Percentiles rank a stretch among this genome's conserved stretches.
Conservation (phyloP, 2,797 vertebrate genomes). For the Microctenopoma stevenorrisi region DNA sequence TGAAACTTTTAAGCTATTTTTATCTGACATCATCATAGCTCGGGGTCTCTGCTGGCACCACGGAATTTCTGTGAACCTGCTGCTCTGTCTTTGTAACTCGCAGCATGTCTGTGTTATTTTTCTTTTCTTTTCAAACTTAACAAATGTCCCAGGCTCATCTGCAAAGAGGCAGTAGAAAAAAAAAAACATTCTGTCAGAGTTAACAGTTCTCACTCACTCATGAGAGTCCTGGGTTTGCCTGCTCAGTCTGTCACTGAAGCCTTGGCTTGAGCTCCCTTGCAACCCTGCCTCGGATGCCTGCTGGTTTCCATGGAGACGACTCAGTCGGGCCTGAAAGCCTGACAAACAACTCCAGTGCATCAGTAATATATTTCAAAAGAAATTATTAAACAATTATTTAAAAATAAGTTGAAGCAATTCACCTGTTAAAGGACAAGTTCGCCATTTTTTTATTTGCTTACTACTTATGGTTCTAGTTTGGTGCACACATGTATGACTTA, state of each 20-base stretch:
- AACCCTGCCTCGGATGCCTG: conserved; percentile 59
- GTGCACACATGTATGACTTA: neutral
- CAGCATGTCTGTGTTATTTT: too few relatives aligned
- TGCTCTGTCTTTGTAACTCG: too few relatives aligned
- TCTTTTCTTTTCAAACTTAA: too few relatives aligned
- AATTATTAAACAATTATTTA: neutral
- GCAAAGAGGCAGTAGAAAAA: neutral
- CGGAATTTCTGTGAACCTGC: too few relatives aligned
- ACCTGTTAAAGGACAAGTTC: neutral
- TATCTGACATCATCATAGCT: too few relatives aligned
- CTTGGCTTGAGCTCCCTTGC: conserved; percentile 84
- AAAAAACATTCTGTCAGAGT: neutral
- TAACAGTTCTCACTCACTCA: conserved; percentile 83
- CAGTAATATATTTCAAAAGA: neutral
- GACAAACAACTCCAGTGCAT: conserved; percentile 6
- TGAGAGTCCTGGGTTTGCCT: conserved; percentile 90
- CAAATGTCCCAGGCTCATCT: too few relatives aligned
- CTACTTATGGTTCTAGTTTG: neutral
- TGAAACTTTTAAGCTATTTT: too few relatives aligned
- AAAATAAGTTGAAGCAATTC: neutral
- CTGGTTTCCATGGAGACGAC: conserved; percentile 87
- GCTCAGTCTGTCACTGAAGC: conserved; percentile 85
- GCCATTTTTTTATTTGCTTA: too few relatives aligned
- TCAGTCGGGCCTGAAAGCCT: conserved; percentile 94
- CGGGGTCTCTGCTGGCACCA: too few relatives aligned